These are phyloP conservation scores for Drosophila ezoana DNA, from an alignment of 2,888 invertebrate genomes.

Conservation along the genomic window DNA sequence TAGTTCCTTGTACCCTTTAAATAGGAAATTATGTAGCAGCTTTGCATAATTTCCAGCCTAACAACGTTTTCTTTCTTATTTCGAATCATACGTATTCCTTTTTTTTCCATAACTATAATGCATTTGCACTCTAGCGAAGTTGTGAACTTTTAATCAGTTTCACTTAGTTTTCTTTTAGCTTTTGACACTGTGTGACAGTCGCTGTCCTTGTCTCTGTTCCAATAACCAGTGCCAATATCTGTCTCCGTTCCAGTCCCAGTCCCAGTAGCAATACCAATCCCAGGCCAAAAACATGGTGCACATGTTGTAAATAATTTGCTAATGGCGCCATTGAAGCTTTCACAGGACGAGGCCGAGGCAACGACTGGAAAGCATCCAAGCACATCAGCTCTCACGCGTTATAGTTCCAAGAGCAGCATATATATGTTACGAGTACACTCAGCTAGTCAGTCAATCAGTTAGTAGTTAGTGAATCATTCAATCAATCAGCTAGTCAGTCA, in stretches of 20 bases:
- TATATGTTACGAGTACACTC: neutral
- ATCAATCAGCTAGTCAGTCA: constrained; percentile 21
- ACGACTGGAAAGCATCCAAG: constrained; percentile 2
- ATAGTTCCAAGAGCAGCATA: constrained; percentile 4
- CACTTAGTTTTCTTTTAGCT: neutral
- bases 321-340: constrained; percentile 61
- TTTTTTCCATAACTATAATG: no score
- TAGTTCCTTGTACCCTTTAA: no score
- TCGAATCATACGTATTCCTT: no score
- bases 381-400: constrained; percentile 2
- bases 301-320: constrained; percentile 77
- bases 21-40: no score
- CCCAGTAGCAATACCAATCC: constrained; percentile 26
- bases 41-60: no score
- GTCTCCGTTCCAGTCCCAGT: neutral
- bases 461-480: neutral
- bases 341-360: constrained; percentile 20
- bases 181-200: constrained; percentile 20
- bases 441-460: constrained; percentile 17
- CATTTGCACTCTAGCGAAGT: neutral
- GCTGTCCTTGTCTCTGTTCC: constrained; percentile 6
- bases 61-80: neutral
- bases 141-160: neutral
- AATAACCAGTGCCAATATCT: neutral
- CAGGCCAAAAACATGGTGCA: constrained; percentile 52